Percentiles rank a stretch among this genome's conserved stretches.
These are phyloP conservation scores for Puntigrus tetrazona DNA, from an alignment of 2,113 vertebrate genomes.

Conservation along the genomic window DNA sequence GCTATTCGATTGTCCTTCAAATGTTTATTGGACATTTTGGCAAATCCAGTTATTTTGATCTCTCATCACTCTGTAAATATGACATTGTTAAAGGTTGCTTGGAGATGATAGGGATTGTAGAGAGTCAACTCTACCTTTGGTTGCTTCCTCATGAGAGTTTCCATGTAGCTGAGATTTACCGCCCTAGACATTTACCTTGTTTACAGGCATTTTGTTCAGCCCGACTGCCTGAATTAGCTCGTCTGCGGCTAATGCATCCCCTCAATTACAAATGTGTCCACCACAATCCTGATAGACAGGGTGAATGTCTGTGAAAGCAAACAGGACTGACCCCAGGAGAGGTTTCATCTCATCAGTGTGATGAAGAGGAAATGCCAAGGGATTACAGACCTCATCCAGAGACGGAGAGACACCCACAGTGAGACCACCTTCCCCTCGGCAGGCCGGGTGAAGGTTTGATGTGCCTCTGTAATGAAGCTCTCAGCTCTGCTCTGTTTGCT, in stretches of 20 bases:
- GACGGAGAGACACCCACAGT: slow-evolving; percentile 51
- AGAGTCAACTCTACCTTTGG: neutral
- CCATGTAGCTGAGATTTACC: neutral
- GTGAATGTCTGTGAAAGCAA: slow-evolving; percentile 18
- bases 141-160: neutral
- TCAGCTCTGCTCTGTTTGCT: slow-evolving; percentile 63
- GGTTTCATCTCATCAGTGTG: slow-evolving; percentile 40
- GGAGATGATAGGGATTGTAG: neutral
- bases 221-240: neutral
- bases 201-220: neutral
- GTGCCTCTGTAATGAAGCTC: slow-evolving; percentile 67
- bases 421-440: slow-evolving; percentile 44
- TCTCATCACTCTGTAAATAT: neutral
- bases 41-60: neutral
- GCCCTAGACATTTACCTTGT: neutral
- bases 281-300: neutral
- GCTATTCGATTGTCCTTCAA: neutral
- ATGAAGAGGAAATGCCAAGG: slow-evolving; percentile 60
- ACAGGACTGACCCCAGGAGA: slow-evolving; percentile 7
- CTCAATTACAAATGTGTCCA: slow-evolving; percentile 9
- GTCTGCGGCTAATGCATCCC: neutral
- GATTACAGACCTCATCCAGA: slow-evolving; percentile 56
- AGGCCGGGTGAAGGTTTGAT: slow-evolving; percentile 60
- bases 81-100: neutral
- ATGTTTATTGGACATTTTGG: neutral